These are phyloP conservation scores for Steromphala cineraria DNA, from an alignment of 2,888 invertebrate genomes.

Conservation along the genomic window DNA sequence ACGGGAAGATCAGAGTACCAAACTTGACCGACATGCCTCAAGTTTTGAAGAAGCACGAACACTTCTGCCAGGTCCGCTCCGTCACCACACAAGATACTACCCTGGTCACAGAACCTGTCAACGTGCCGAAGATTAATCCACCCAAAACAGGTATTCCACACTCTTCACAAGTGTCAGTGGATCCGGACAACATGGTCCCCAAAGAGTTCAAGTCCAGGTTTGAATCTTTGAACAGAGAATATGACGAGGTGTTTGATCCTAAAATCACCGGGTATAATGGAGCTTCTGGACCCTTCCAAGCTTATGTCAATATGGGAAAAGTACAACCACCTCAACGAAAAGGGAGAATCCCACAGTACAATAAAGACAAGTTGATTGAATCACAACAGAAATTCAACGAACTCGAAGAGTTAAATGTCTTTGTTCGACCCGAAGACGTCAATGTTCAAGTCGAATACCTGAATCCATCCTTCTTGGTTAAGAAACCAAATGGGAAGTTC, in stretches of 20 bases:
- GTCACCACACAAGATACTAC: background rate
- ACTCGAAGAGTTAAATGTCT: background rate
- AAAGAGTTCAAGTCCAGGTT: too few relatives aligned
- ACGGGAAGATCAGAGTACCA: too few relatives aligned
- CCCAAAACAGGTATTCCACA: too few relatives aligned
- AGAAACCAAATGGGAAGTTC: background rate
- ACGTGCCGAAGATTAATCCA: too few relatives aligned
- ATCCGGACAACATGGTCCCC: too few relatives aligned
- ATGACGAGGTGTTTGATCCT: background rate
- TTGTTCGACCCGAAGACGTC: background rate
- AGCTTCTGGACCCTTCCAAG: background rate
- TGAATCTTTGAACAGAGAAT: too few relatives aligned
- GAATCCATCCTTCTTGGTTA: background rate
- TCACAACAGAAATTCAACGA: too few relatives aligned
- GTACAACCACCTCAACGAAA: background rate
- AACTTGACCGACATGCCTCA: too few relatives aligned
- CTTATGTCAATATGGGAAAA: background rate
- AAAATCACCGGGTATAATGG: background rate
- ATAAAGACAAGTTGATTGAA: too few relatives aligned
- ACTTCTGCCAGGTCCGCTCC: background rate
- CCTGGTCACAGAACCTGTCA: too few relatives aligned
- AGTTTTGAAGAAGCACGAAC: background rate
- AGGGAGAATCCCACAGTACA: too few relatives aligned
- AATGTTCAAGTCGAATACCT: background rate
- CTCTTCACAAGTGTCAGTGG: too few relatives aligned